phyloP scores from a whole-genome alignment of 92 coral and sea anemone species.

The Metridium senile region DNA sequence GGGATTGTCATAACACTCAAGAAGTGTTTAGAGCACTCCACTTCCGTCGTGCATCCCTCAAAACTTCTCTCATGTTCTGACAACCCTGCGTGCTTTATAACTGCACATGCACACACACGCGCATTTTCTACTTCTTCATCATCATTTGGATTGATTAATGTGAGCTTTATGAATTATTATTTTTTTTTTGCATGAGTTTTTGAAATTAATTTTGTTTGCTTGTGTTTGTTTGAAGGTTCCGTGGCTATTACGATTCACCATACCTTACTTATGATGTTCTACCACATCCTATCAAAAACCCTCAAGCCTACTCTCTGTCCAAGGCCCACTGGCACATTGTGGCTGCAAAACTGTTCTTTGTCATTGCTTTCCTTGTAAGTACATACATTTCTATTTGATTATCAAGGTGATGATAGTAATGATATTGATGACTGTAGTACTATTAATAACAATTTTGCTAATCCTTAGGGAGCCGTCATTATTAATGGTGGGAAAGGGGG shows the following conservation, averaged over 20 bases:
- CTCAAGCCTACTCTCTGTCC: slow-evolving; percentile 60
- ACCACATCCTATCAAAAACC: slow-evolving; percentile 42
- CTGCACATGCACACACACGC: too few relatives aligned
- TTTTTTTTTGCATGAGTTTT: not conserved
- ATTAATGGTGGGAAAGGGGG: not conserved
- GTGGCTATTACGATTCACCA: slow-evolving; percentile 91
- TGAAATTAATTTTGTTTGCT: not conserved
- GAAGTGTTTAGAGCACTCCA: too few relatives aligned
- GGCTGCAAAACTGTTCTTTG: slow-evolving; percentile 90
- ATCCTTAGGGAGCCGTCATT: not conserved
- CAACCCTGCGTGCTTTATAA: too few relatives aligned
- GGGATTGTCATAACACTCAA: too few relatives aligned
- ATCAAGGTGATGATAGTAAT: not conserved
- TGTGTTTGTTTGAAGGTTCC: slow-evolving; percentile 57
- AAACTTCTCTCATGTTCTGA: too few relatives aligned
- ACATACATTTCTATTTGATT: not conserved
- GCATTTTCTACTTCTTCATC: too few relatives aligned
- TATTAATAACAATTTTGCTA: not conserved
- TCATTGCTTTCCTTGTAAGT: slow-evolving; percentile 88
- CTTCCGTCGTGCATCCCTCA: too few relatives aligned
- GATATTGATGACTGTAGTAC: not conserved
- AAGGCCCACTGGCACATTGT: slow-evolving; percentile 95
- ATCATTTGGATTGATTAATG: too few relatives aligned
- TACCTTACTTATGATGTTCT: slow-evolving; percentile 15
- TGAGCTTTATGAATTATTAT: not conserved